Evolutionary conservation across 2,113 vertebrate species (phyloP).

Genomic region (Bos javanicus): DNA sequence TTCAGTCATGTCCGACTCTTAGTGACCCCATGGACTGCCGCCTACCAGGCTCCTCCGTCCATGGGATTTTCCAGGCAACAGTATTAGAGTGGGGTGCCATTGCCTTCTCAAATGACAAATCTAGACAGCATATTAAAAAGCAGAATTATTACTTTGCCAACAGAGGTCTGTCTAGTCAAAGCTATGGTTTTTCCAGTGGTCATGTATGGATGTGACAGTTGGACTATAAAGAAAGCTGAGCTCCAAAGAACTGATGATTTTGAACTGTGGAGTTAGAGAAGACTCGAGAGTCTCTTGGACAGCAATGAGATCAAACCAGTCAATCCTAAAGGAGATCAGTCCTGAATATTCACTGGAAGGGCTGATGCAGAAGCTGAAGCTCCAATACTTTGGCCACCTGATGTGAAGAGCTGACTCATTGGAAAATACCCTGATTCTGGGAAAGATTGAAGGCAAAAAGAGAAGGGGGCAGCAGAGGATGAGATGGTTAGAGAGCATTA

Average conservation of each 20-base stretch:
- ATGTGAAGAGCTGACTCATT: not conserved
- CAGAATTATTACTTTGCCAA: not conserved
- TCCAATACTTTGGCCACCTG: not conserved
- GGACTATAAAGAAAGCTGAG: not conserved
- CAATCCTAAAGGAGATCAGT: not conserved
- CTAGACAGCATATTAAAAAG: not conserved
- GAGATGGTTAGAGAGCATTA: not conserved
- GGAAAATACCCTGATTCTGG: not conserved
- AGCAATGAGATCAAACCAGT: not conserved
- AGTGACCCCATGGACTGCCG: too few relatives aligned
- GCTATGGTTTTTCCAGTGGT: not conserved
- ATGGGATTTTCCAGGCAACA: too few relatives aligned
- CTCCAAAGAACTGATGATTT: not conserved
- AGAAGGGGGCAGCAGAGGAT: not conserved
- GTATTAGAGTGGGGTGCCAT: too few relatives aligned
- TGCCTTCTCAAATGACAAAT: not conserved
- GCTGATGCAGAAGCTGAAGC: not conserved
- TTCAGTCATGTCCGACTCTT: too few relatives aligned
- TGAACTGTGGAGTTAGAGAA: not conserved
- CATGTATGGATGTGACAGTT: not conserved
- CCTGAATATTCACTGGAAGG: not conserved
- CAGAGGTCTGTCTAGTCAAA: not conserved
- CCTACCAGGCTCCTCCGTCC: too few relatives aligned
- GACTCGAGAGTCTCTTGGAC: not conserved
- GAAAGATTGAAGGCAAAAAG: not conserved